phyloP scores from a whole-genome alignment of 2,797 vertebrate species.

The Myripristis jacobus region DNA sequence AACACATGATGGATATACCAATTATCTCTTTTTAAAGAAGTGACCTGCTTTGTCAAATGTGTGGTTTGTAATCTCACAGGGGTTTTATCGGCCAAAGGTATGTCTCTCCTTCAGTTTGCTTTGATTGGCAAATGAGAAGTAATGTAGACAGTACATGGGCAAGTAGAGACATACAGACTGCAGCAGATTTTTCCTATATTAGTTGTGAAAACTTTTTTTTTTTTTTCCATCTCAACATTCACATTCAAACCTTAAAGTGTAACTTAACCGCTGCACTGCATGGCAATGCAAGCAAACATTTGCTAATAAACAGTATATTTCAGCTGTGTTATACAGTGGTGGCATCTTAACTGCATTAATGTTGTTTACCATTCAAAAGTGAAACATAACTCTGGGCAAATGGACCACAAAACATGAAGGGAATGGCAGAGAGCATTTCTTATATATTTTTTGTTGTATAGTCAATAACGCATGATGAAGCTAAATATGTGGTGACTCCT shows the following conservation, averaged over 20 bases:
- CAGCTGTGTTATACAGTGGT: conserved; percentile 17
- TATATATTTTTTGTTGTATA: conserved; percentile 10
- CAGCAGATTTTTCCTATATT: conserved; percentile 40
- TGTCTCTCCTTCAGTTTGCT: conserved; percentile 55
- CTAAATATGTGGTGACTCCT: conserved; percentile 61
- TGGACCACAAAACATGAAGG: conserved; percentile 6
- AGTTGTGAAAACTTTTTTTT: conserved; percentile 38
- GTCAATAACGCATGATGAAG: conserved; percentile 35
- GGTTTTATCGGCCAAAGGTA: conserved; percentile 54
- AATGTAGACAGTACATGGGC: conserved; percentile 60
- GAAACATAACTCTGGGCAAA: not conserved
- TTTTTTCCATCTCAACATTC: conserved; percentile 31
- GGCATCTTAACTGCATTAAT: conserved; percentile 25
- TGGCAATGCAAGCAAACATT: conserved; percentile 43
- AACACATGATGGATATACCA: conserved; percentile 48
- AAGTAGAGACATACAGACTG: conserved; percentile 56
- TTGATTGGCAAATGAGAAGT: conserved; percentile 66
- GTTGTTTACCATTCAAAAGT: not conserved
- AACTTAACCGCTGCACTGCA: conserved; percentile 42
- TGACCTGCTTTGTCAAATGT: conserved; percentile 50
- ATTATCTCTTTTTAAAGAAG: conserved; percentile 50
- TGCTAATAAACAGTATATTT: conserved; percentile 32
- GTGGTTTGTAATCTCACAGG: conserved; percentile 63
- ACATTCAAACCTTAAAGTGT: conserved; percentile 37
- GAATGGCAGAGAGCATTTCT: not conserved